Conservation (phyloP, 2,113 vertebrate species). For the Rhadina sibilatrix region DNA sequence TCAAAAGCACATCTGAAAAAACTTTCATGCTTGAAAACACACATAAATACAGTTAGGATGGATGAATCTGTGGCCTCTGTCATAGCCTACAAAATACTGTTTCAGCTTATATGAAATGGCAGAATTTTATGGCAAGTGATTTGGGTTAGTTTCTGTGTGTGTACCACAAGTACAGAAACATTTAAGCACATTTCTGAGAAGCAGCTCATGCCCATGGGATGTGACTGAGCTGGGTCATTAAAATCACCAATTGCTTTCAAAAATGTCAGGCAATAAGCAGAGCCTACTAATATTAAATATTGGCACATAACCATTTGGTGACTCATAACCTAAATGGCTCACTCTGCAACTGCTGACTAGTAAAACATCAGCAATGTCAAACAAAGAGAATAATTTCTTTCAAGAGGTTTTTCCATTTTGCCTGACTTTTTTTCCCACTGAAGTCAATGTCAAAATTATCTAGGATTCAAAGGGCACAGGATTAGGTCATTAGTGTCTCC, state of each 20-base stretch:
- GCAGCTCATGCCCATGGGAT: neutral
- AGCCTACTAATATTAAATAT: neutral
- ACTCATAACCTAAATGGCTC: neutral
- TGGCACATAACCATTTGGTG: neutral
- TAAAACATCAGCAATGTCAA: neutral
- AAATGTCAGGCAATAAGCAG: neutral
- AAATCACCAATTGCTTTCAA: neutral
- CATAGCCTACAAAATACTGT: rapidly evolving
- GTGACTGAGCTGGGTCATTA: neutral
- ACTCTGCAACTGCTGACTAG: neutral
- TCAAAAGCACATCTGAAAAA: neutral
- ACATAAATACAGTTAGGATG: neutral
- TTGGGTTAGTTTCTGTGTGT: neutral
- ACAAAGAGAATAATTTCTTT: neutral
- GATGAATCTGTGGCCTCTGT: neutral
- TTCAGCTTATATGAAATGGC: neutral
- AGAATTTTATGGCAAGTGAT: neutral
- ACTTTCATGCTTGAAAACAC: neutral
- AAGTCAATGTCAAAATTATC: constrained; percentile 9
- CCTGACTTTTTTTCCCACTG: neutral
- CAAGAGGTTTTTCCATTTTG: neutral
- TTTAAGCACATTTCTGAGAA: neutral
- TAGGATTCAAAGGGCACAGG: neutral
- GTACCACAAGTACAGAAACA: neutral
- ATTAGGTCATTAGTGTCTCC: constrained; percentile 45